Base-by-base conservation (phyloP, 2,888 invertebrate genomes). In the Dryobota labecula region DNA sequence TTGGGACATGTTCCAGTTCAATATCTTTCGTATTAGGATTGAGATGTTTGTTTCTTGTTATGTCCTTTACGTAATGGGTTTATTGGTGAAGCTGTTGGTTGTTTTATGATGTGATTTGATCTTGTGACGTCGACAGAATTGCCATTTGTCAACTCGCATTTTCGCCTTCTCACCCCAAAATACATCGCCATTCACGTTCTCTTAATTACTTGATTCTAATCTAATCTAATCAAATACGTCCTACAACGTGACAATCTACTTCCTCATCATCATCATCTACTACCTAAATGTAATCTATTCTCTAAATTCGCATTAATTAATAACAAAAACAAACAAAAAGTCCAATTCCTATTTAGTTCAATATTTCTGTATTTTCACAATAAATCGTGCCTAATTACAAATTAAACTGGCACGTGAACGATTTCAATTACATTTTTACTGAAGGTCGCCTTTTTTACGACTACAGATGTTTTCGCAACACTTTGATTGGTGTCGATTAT, bases 1-100 rank as follows among this genome's bases (percentile, higher is more conserved):
- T 84, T 63, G 79, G 80, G 83, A 65, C 77, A 67, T 70, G 83
- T 84, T 69, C 68, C 64, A 76, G 79, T 78, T 76, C 87, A 83
- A 88, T 88, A 87, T 81, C 67, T 72, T 73, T 78, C 84, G 83
- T 83, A 87, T 87, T 86, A 87, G 80, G 78, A 83, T 73, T 67
- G 73, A 84, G 81, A 71, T 84, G 71, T 79, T 64, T 74, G 62
- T 72, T 60, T 72, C 76, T 78, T 74, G 69, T 66, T 64, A 60
- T 62, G 69, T 60, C 41, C 63, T 62, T 70, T 57, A 45, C 43
- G 45, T 56, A 60, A 68, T 53, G 36, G n/a, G 11, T 64, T 75
- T 64, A 49, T 57, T 49, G 69, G 58, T 53, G 43, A 69, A 20
- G 11, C 27, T n/a, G n/a, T n/a, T n/a, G n/a, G n/a, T n/a, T n/a